A percentile compares a stretch with the other conserved stretches of the same genome.
Evolutionary conservation across 2,888 invertebrate species (phyloP).

Genomic region (Teinopalpus imperialis): DNA sequence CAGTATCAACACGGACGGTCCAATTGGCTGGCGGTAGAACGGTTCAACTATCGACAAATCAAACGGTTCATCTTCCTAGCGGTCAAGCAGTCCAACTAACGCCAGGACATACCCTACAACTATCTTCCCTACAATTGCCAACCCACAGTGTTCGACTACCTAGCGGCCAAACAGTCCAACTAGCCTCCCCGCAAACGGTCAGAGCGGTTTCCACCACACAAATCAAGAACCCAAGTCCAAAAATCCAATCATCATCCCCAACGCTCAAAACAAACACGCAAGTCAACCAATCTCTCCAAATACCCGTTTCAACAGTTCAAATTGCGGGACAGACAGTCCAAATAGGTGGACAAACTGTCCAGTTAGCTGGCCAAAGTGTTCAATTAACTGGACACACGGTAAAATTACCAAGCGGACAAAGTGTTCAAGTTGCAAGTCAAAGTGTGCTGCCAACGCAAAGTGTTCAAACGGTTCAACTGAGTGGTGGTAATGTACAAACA

Average conservation of each 20-base stretch:
- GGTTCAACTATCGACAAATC: slow-evolving; percentile 58
- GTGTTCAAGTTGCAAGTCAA: slow-evolving; percentile 52
- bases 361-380: slow-evolving; percentile 63
- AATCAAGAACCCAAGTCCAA: slow-evolving; percentile 45
- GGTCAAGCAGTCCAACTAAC: slow-evolving; percentile 51
- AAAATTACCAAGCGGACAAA: slow-evolving; percentile 66
- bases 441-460: slow-evolving; percentile 56
- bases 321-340: slow-evolving; percentile 62
- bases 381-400: slow-evolving; percentile 75
- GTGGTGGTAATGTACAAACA: slow-evolving; percentile 53
- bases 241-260: slow-evolving; percentile 42
- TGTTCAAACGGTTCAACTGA: slow-evolving; percentile 61
- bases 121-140: slow-evolving; percentile 58
- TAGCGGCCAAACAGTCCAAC: slow-evolving; percentile 68
- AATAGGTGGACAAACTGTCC: slow-evolving; percentile 63
- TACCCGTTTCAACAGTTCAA: slow-evolving; percentile 65
- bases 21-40: slow-evolving; percentile 66
- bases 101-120: slow-evolving; percentile 55
- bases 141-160: slow-evolving; percentile 66
- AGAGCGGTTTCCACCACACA: slow-evolving; percentile 50
- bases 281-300: slow-evolving; percentile 43
- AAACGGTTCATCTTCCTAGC: slow-evolving; percentile 54
- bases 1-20: slow-evolving; percentile 54
- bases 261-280: slow-evolving; percentile 46
- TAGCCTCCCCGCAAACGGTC: slow-evolving; percentile 57